Conservation (phyloP, 2,888 invertebrate species). For the Nymphalis polychloros region DNA sequence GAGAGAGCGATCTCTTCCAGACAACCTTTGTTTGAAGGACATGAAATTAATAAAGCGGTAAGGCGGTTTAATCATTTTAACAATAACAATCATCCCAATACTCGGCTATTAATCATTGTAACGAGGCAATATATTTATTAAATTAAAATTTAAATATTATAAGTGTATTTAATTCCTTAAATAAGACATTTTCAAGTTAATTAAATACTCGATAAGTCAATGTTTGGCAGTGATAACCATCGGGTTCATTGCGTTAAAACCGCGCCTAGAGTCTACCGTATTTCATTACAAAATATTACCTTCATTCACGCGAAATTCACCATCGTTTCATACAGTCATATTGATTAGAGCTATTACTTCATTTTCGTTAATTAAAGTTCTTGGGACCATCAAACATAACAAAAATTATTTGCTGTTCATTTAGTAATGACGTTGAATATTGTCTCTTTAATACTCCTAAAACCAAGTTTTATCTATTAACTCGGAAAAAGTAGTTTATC, state of each 20-base stretch:
- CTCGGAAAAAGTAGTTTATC: too few species aligned
- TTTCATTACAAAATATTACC: slow-evolving; percentile 14
- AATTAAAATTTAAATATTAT: not conserved
- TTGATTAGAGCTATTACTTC: slow-evolving; percentile 9
- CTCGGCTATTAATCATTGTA: too few species aligned
- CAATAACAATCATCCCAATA: too few species aligned
- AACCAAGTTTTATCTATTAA: too few species aligned
- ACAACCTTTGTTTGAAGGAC: too few species aligned
- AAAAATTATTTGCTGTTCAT: too few species aligned
- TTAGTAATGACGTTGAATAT: too few species aligned
- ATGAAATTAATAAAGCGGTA: too few species aligned
- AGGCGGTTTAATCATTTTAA: too few species aligned
- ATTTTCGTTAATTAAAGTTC: not conserved
- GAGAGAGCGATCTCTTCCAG: too few species aligned
- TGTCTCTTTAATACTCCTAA: too few species aligned
- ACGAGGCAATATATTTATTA: not conserved
- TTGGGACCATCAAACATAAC: not conserved
- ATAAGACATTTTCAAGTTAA: not conserved
- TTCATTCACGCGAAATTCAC: slow-evolving; percentile 25
- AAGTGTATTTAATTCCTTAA: not conserved
- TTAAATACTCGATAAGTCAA: slow-evolving; percentile 4
- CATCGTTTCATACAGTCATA: slow-evolving; percentile 3
- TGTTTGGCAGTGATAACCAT: slow-evolving; percentile 15
- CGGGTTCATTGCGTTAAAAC: slow-evolving; percentile 15
- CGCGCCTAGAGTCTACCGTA: slow-evolving; percentile 8